Base-by-base conservation (phyloP, 2,888 invertebrate species). In the Spialia ferax region DNA sequence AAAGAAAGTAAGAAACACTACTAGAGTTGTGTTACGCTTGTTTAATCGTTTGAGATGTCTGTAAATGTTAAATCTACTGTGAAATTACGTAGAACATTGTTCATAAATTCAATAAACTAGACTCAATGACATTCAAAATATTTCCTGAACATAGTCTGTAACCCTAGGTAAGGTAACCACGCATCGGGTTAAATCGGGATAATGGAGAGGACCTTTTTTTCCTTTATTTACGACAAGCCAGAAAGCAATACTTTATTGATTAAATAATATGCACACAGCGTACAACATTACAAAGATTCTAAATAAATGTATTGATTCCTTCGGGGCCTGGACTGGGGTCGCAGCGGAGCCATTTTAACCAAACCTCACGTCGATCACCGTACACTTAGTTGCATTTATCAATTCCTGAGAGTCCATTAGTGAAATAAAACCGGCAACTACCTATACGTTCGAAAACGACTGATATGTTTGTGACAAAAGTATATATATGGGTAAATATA, bases 321-420 rank as follows among this genome's bases (percentile, higher is more conserved):
- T 42, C 5, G 42, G 42, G 15, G 42, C 42, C 15, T 15, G 42
- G 15, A 42, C n/a, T n/a, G 15, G n/a, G n/a, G n/a, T n/a, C 8
- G 42, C 42, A 6, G 42, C 8, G 42, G 13, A 8, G 45, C 2
- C n/a, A 18, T 26, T 32, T 63, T 57, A 20, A 5, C 8, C 42
- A 64, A 35, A 56, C 48, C 64, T 57, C 64, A 57, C 56, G 64
- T 26, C 60, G 60, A 60, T 59, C 60, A 57, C 54, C 45, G 26
- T 64, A 69, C 65, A 61, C 48, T 32, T 59, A 69, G 48, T 32
- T 59, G 59, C 22, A 22, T 20, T n/a, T 50, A 61, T 69, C 66
- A 70, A 69, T 69, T 69, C 69, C 70, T 66, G 63, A n/a, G 54
- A 69, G 35, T 64, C 64, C 32, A 57, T 32, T 32, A 50, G 48